A percentile compares a stretch with the other conserved stretches of the same genome.
Evolutionary conservation across 2,113 vertebrate genomes (phyloP).

Genomic region (Centropristis striata): DNA sequence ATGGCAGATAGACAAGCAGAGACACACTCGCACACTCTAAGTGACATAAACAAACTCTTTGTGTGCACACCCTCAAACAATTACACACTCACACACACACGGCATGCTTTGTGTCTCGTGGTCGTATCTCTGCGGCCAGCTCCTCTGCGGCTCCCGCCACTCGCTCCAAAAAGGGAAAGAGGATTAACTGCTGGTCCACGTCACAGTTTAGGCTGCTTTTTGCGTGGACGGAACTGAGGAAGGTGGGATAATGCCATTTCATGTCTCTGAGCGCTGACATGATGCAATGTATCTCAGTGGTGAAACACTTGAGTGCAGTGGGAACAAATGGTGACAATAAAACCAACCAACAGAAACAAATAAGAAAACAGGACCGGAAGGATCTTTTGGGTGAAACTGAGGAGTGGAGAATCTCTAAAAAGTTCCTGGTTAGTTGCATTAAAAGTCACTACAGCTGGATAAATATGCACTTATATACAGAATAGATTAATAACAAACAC

Average conservation of each 20-base stretch:
- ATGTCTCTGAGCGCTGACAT: constrained; percentile 74
- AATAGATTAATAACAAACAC: too few relatives aligned
- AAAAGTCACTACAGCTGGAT: neutral
- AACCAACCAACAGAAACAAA: constrained; percentile 41
- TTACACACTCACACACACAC: constrained; percentile 45
- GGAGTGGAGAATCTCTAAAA: neutral
- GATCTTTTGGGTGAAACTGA: constrained; percentile 15
- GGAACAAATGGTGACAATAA: constrained; percentile 44
- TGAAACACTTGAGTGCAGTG: constrained; percentile 37
- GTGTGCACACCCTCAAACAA: constrained; percentile 60
- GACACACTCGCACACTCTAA: constrained; percentile 62
- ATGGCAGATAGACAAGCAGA: constrained; percentile 52
- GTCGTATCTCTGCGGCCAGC: constrained; percentile 84
- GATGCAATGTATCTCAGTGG: constrained; percentile 74
- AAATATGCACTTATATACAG: neutral
- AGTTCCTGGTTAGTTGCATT: constrained; percentile 6
- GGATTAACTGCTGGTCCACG: constrained; percentile 84
- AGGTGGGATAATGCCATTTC: constrained; percentile 84
- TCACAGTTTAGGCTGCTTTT: constrained; percentile 78
- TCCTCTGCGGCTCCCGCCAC: constrained; percentile 74
- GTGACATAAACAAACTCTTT: constrained; percentile 66
- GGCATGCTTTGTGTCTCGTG: constrained; percentile 70
- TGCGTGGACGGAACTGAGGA: constrained; percentile 78
- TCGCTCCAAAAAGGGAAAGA: constrained; percentile 78
- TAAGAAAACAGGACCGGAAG: constrained; percentile 10